Evolutionary conservation across 2,113 vertebrate species (phyloP), one percentile per base, ranked within the genome.

Genomic region (Xerus inauris): DNA sequence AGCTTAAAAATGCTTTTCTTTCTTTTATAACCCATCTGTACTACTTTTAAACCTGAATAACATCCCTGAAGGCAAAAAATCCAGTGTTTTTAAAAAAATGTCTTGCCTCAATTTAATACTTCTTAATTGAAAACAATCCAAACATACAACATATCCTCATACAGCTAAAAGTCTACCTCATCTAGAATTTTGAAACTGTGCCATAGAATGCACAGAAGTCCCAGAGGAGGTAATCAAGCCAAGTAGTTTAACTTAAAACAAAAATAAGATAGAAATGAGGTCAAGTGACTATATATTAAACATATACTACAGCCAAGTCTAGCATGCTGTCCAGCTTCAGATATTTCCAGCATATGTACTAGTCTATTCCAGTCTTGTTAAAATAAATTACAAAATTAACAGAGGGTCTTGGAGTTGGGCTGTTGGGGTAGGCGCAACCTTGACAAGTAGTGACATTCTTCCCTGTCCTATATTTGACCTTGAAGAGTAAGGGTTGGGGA

Each of bases 141-240:
- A 91, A 93, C 30, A 71, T 67, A 57, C 16, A 81, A 38, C 5
- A 77, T 71, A 84, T 72, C 13, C 51, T 89, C 47, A 85, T 54
- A 93, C 81, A 94, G 40, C 30, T 89, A 82, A 89, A 95, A 80
- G 28, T 94, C 9, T 85, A 16, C 59, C 20, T 85, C 28, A 79
- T 67, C 35, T 85, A 47, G 73, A 67, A 62, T 86, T 57, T 94
- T 91, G 69, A 92, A 94, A 79, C n/a, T 88, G n/a, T 97, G 81
- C 45, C 42, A 28, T 35, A 47, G 16, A 88, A 49, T 7, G 72
- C 72, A 90, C 19, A 85, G 65, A 96, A 95, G 80, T 88, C 38
- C 17, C 65, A 90, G 30, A 91, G 26, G 62, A 76, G 73, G 24
- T 82, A 62, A 91, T 84, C 59, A 95, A 96, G 62, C 24, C 59